Evolutionary conservation across 35 echinoderm and acorn worm species (phyloP).

Genomic region (Lytechinus variegatus): DNA sequence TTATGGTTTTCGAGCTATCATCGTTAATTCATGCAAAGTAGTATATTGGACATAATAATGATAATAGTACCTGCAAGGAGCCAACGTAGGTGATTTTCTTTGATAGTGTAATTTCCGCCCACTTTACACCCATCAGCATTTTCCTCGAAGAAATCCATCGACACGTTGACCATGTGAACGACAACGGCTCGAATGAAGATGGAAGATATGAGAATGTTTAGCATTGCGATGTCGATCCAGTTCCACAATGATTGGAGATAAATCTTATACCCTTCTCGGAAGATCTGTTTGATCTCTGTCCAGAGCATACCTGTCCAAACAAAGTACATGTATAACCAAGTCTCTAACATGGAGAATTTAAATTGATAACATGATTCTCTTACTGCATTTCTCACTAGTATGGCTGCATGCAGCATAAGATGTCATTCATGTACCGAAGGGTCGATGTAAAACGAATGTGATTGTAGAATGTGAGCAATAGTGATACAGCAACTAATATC

Average conservation of each 20-base stretch:
- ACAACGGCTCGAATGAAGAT: conserved; percentile 45
- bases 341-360: no score
- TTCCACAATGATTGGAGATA: conserved; percentile 93
- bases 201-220: conserved; percentile 73
- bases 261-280: conserved; percentile 71
- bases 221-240: conserved; percentile 91
- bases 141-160: conserved; percentile 40
- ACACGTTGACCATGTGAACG: neutral
- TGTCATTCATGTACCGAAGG: no score
- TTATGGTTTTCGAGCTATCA: neutral
- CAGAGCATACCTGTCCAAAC: conserved; percentile 80
- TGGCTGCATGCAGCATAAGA: no score
- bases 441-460: no score
- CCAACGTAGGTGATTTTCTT: conserved; percentile 40
- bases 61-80: conserved; percentile 42
- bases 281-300: conserved; percentile 94
- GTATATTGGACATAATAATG: no score
- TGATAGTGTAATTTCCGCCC: neutral
- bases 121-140: neutral
- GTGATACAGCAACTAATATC: no score
- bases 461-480: no score
- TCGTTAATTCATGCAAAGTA: no score
- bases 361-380: no score
- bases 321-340: no score
- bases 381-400: no score